Evolutionary conservation across 2,113 vertebrate species (phyloP).

Genomic region (Murina feae): DNA sequence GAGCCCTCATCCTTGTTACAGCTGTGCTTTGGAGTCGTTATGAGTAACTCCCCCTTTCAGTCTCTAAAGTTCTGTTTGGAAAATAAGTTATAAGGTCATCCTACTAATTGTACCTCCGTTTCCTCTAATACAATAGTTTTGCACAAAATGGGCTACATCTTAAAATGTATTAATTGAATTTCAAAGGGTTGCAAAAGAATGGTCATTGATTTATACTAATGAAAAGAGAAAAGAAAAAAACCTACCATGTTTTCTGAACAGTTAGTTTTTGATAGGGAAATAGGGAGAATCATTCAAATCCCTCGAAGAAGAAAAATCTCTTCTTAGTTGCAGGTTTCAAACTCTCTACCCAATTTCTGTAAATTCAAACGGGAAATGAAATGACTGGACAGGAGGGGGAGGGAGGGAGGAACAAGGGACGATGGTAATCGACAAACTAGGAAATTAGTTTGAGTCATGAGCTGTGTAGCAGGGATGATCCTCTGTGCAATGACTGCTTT

Average conservation of each 20-base stretch:
- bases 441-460: conserved; percentile 47
- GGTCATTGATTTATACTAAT: neutral
- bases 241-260: neutral
- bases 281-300: neutral
- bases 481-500: neutral
- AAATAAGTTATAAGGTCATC: neutral
- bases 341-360: conserved; percentile 5
- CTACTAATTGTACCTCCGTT: neutral
- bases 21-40: neutral
- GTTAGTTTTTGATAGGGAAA: conserved; percentile 28
- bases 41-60: neutral
- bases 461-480: neutral
- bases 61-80: neutral
- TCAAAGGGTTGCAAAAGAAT: neutral
- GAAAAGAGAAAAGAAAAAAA: neutral
- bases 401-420: neutral
- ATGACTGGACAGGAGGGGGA: neutral
- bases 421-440: conserved; percentile 19
- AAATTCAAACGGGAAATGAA: conserved; percentile 34
- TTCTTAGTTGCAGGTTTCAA: conserved; percentile 30
- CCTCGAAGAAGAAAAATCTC: conserved; percentile 25
- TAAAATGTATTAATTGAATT: conserved; percentile 3
- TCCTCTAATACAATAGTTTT: neutral
- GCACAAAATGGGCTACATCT: neutral
- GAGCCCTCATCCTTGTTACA: neutral